Evolutionary conservation across 2,113 vertebrate genomes (phyloP), one percentile per base, ranked within the genome.

Genomic region (Macroglossus sobrinus): DNA sequence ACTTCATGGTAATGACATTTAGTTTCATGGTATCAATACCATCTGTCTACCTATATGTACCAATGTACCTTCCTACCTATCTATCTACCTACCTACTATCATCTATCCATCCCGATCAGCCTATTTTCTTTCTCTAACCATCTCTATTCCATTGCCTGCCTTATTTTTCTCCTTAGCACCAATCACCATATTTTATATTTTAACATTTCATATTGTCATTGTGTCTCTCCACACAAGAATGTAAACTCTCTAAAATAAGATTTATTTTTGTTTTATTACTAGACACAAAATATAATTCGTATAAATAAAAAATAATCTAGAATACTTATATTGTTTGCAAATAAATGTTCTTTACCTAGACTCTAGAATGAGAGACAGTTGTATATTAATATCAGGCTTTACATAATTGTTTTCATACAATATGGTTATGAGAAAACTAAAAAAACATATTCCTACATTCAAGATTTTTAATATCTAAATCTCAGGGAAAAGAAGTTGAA

Each of bases 401-500:
- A 47, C 22, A 18, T 66, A 95, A 43, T 2, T 59, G 71, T 88
- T 80, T 43, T 69, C 72, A 72, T 21, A 55, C 40, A 16, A 53
- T 15, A 71, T 57, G 18, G n/a, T 75, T 93, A 45, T 61, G 10
- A 82, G 22, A 92, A 94, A 85, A 88, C 7, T 64, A 88, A 88
- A 96, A 89, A 43, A 11, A 30, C 11, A 80, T 59, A 64, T 76
- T 76, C 38, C 4, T 28, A 68, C 18, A 94, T 85, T 82, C 38
- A 79, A 82, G 10, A 66, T 38, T 80, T 89, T 86, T 75, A 33
- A 43, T 14, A 21, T 68, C 2, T 93, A 0, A 66, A 7, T 95
- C 47, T 18, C 9, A 69, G 9, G 30, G 15, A 10, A 21, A 4
- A n/a, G 18, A n/a, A 55, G n/a, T 26, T 33, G 24, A 95, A 94